Conservation (phyloP, 1,140 invertebrate species). For the Littorina saxatilis region DNA sequence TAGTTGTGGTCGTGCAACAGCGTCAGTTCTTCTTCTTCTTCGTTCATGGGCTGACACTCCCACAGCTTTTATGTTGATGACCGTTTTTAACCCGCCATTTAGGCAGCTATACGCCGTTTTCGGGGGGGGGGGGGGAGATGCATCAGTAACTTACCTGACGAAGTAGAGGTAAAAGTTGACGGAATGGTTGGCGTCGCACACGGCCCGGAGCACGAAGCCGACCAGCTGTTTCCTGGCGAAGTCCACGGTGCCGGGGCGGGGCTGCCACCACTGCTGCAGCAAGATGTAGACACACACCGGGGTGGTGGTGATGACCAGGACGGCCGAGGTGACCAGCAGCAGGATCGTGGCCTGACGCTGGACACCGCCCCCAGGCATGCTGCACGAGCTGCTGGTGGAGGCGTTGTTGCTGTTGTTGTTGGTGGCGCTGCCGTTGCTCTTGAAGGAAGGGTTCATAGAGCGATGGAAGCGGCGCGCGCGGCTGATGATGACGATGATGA, state of each 20-base stretch:
- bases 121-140: too few relatives aligned
- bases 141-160: constrained; percentile 56
- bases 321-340: constrained; percentile 37
- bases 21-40: too few relatives aligned
- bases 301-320: constrained; percentile 35
- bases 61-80: too few relatives aligned
- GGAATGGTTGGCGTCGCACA: constrained; percentile 65
- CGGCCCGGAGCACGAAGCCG: constrained; percentile 25
- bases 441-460: not conserved
- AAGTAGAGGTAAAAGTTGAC: constrained; percentile 70
- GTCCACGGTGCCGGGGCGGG: not conserved
- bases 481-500: constrained; percentile 36
- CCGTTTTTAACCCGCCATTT: too few relatives aligned
- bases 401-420: not conserved
- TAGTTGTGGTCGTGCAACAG: too few relatives aligned
- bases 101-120: too few relatives aligned
- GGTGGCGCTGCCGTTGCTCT: not conserved
- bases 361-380: constrained; percentile 26
- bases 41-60: too few relatives aligned
- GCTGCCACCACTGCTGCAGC: constrained; percentile 11
- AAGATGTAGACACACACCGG: constrained; percentile 31
- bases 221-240: not conserved
- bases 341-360: constrained; percentile 37
- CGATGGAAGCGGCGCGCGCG: constrained; percentile 6
- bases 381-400: not conserved